These are phyloP conservation scores for Abrostola triplasia DNA, from an alignment of 2,888 invertebrate species.

Conservation along the genomic window DNA sequence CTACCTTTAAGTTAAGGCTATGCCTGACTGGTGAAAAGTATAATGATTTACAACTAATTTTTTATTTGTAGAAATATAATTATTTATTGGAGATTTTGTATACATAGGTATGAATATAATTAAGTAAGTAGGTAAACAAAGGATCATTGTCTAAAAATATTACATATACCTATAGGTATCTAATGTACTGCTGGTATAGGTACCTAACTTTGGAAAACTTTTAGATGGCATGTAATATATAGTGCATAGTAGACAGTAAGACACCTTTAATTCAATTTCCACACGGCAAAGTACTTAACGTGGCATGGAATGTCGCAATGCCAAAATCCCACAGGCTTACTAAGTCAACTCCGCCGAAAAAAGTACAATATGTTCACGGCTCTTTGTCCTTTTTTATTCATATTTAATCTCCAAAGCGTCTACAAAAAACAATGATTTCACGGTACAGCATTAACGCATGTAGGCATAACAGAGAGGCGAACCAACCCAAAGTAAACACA, in stretches of 20 bases:
- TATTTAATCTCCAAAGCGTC: constrained; percentile 84
- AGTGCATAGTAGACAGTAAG: constrained; percentile 55
- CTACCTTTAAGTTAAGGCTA: too few species aligned
- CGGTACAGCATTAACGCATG: constrained; percentile 87
- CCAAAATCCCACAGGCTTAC: constrained; percentile 80
- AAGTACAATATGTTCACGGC: constrained; percentile 78
- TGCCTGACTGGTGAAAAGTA: too few species aligned
- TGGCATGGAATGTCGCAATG: constrained; percentile 69
- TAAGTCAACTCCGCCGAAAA: constrained; percentile 75
- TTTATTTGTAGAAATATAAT: background rate
- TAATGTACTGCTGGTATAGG: too few species aligned
- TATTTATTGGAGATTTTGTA: background rate
- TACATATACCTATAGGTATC: too few species aligned
- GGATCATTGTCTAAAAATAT: too few species aligned
- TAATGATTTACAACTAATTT: too few species aligned
- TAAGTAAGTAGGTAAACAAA: too few species aligned
- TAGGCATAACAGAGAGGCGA: constrained; percentile 85
- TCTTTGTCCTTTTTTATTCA: constrained; percentile 83
- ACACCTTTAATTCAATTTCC: constrained; percentile 63
- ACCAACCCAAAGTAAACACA: constrained; percentile 83
- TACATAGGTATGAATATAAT: too few species aligned
- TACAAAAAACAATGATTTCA: constrained; percentile 88
- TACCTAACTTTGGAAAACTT: background rate
- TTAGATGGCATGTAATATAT: constrained; percentile 9
- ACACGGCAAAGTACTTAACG: constrained; percentile 72